Evolutionary conservation across 2,797 vertebrate genomes (phyloP), one percentile per base, ranked within the genome.

Genomic region (Euphonia xanthogaster): DNA sequence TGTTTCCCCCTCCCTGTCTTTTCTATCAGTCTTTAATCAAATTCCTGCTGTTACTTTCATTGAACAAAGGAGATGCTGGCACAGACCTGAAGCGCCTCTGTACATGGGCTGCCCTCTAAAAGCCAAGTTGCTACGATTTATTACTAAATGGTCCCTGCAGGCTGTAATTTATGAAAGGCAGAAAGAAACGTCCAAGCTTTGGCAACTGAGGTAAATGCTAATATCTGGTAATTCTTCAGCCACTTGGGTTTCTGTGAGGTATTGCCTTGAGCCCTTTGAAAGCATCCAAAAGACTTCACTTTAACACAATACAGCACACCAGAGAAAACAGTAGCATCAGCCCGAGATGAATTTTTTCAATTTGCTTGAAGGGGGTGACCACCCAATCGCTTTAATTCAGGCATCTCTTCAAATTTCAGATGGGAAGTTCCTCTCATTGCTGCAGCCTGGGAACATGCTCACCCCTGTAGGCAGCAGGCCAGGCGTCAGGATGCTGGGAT

Each of bases 11-110:
- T 71, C 80, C 21, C 58, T 72, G 86, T 74, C 74, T 86, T 84
- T 89, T 88, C 88, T 93, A 93, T 54, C 79, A 70, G 77, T 73
- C 40, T 93, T 97, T 94, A 92, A 97, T 96, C 90, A 96, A 94
- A 94, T 91, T 93, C 94, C 92, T 74, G 92, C 85, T 96, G 94
- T 70, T 95, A 82, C 76, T 94, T 91, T 90, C 91, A 85, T 70
- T 91, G 92, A 86, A 94, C 72, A 87, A 89, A 90, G 51, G 88
- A 92, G 67, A 92, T 73, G 67, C 86, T 95, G 91, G 95, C 95
- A 93, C 47, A 45, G 68, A 68, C 86, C 76, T 37, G 57, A 42
- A 89, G 88, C 83, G 84, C 77, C 85, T 84, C 16, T 58, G 86
- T 84, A 62, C 75, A 57, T 1, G 76, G 35, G 86, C 62, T 95